Evolutionary conservation across 2,888 invertebrate genomes (phyloP).

Genomic region (Hyles lineata): DNA sequence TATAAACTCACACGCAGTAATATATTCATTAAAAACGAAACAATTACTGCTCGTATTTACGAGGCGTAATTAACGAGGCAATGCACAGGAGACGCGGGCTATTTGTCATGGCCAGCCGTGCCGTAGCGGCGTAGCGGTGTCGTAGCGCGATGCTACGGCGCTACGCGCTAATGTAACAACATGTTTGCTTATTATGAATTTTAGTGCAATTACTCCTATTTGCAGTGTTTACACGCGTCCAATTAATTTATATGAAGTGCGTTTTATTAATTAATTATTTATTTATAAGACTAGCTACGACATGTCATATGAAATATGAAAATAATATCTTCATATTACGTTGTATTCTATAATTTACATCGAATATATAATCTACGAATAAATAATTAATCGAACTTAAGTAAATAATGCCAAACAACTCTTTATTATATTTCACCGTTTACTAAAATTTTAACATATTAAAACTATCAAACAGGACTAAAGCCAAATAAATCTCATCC

Average conservation of each 20-base stretch:
- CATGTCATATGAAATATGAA: no score
- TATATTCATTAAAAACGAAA: conserved; percentile 30
- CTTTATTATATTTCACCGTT: no score
- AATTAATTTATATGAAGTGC: neutral
- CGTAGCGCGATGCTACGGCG: conserved; percentile 44
- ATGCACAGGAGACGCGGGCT: conserved; percentile 56
- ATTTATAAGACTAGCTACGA: no score
- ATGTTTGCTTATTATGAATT: conserved; percentile 15
- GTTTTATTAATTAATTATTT: neutral
- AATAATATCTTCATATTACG: no score
- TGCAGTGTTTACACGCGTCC: neutral
- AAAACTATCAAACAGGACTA: no score
- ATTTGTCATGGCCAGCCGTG: conserved; percentile 61
- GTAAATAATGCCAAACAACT: no score
- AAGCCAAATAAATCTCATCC: neutral
- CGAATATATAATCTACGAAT: no score
- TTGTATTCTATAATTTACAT: no score
- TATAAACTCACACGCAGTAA: conserved; percentile 15
- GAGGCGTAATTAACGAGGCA: conserved; percentile 60
- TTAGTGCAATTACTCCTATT: neutral
- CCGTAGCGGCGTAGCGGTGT: conserved; percentile 42
- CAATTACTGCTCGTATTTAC: conserved; percentile 50
- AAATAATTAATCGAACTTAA: no score
- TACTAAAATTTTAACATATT: no score
- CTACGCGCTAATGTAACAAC: conserved; percentile 28